Evolutionary conservation across 2,888 invertebrate genomes (phyloP).

Genomic region (Sphecodes monilicornis): DNA sequence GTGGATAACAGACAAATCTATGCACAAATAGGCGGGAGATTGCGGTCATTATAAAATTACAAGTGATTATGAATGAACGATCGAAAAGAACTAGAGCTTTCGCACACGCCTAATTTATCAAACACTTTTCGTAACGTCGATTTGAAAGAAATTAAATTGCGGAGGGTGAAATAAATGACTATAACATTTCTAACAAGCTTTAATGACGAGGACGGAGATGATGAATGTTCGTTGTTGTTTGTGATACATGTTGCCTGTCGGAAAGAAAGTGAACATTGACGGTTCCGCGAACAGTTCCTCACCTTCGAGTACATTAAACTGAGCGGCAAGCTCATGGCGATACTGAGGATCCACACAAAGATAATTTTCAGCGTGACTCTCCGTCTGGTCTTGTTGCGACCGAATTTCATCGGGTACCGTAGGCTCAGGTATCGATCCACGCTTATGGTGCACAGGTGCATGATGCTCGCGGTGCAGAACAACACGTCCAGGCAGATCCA

Average conservation of each 20-base stretch:
- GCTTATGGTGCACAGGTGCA: slow-evolving; percentile 98
- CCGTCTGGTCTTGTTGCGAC: slow-evolving; percentile 94
- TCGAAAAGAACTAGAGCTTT: no score
- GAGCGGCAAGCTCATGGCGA: slow-evolving; percentile 95
- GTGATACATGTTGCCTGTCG: background rate
- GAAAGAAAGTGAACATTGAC: background rate
- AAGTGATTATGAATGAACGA: no score
- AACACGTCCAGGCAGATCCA: slow-evolving; percentile 98
- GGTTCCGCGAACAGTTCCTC: slow-evolving; percentile 71
- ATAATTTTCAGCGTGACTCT: slow-evolving; percentile 95
- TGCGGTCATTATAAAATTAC: no score
- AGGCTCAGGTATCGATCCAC: slow-evolving; percentile 97
- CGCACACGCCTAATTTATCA: no score
- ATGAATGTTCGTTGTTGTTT: background rate
- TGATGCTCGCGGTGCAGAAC: slow-evolving; percentile 98
- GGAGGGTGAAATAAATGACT: background rate
- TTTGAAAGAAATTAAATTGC: no score
- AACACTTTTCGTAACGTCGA: no score
- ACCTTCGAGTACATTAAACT: slow-evolving; percentile 96
- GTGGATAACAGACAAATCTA: no score
- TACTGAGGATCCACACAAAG: slow-evolving; percentile 96
- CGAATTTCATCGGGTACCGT: slow-evolving; percentile 96
- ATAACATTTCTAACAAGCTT: background rate
- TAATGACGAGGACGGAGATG: background rate
- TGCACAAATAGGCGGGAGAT: no score